Evolutionary conservation across 2,797 vertebrate genomes (phyloP).

Genomic region (Peromyscus nudipes): DNA sequence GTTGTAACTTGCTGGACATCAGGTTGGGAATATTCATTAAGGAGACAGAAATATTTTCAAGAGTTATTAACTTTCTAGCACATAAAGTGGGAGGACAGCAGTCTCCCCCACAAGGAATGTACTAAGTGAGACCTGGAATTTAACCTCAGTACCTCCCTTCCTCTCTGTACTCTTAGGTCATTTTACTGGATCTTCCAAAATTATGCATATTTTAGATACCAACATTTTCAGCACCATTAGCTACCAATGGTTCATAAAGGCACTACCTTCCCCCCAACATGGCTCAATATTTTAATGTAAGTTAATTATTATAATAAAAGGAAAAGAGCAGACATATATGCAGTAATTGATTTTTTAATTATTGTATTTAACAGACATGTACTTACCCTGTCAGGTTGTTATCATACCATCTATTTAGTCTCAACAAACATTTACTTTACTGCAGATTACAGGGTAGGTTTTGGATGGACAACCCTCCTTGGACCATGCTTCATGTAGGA

Average conservation of each 20-base stretch:
- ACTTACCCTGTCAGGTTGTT: background rate
- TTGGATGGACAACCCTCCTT: background rate
- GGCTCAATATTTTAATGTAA: background rate
- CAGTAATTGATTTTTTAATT: background rate
- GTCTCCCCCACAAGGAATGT: background rate
- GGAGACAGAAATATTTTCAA: background rate
- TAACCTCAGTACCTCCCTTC: background rate
- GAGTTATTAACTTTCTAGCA: background rate
- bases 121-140: background rate
- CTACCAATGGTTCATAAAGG: background rate
- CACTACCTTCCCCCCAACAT: background rate
- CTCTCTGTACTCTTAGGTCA: background rate
- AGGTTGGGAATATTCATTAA: background rate
- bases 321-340: background rate
- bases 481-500: background rate
- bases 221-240: background rate
- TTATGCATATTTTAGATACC: slow-evolving; percentile 38
- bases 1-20: background rate
- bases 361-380: background rate
- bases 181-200: background rate
- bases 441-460: background rate
- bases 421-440: background rate
- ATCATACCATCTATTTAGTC: background rate
- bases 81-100: background rate
- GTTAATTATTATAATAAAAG: background rate